Percentiles rank a stretch among this genome's conserved stretches.
Conservation (phyloP, 1,140 invertebrate species). For the Dendrolimus kikuchii region DNA sequence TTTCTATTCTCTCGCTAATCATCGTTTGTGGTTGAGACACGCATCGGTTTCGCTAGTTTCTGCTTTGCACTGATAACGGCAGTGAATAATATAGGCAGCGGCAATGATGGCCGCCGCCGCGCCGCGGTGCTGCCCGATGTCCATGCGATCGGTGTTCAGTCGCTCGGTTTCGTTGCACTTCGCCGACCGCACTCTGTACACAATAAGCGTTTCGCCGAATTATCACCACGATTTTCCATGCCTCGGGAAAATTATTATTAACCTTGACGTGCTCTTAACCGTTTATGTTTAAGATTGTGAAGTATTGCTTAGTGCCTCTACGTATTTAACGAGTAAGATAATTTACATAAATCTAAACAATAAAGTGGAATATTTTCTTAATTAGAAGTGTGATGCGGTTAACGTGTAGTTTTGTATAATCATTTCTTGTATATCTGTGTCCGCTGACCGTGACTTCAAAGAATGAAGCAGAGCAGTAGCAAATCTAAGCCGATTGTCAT, state of each 20-base stretch:
- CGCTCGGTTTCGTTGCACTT: slow-evolving; percentile 20
- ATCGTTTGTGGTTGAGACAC: slow-evolving; percentile 12
- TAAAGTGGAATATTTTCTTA: slow-evolving; percentile 5
- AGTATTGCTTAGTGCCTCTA: neutral
- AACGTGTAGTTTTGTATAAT: slow-evolving; percentile 14
- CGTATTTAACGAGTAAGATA: neutral
- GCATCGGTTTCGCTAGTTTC: slow-evolving; percentile 42
- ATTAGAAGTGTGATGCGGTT: slow-evolving; percentile 8
- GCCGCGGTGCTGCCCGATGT: neutral
- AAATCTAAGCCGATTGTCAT: slow-evolving; percentile 65
- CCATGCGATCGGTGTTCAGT: slow-evolving; percentile 15
- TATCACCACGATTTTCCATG: slow-evolving; percentile 30
- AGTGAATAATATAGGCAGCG: slow-evolving; percentile 8
- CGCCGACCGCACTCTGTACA: slow-evolving; percentile 19
- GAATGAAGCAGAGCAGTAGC: slow-evolving; percentile 55
- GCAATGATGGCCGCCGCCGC: slow-evolving; percentile 1
- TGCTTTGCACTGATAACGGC: slow-evolving; percentile 58
- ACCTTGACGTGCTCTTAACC: slow-evolving; percentile 51
- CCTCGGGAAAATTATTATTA: slow-evolving; percentile 43
- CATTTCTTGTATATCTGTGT: neutral
- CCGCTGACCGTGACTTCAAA: slow-evolving; percentile 6
- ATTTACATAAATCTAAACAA: no score
- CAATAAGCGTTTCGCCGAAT: neutral
- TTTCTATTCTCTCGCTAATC: no score
- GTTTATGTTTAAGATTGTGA: slow-evolving; percentile 30